Percentiles rank a stretch among this genome's conserved stretches.
These are phyloP conservation scores for Hipposideros armiger DNA, from an alignment of 2,113 vertebrate species.

Conservation along the genomic window DNA sequence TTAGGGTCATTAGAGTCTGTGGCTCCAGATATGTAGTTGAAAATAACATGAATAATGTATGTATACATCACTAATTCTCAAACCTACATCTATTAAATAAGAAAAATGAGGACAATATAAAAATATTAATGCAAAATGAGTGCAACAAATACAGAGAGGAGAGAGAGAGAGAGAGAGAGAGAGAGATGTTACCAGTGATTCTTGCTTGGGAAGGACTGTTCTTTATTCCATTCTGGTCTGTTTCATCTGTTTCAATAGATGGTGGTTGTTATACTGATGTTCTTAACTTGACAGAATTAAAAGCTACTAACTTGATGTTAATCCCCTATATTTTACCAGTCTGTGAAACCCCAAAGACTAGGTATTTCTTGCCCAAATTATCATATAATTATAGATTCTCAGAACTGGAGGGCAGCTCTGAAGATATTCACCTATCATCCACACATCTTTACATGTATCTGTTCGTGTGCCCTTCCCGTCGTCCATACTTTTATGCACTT, in stretches of 20 bases:
- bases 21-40: not conserved
- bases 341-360: not conserved
- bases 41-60: not conserved
- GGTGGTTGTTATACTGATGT: not conserved
- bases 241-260: conserved; percentile 3
- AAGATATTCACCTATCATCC: not conserved
- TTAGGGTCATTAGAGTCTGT: not conserved
- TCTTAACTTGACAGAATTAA: conserved; percentile 16
- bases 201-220: not conserved
- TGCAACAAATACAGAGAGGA: not conserved
- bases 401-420: not conserved
- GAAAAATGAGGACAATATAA: not conserved
- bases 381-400: not conserved
- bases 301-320: conserved; percentile 18
- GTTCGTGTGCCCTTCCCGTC: not conserved
- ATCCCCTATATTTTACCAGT: not conserved
- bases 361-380: not conserved
- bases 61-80: not conserved
- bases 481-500: not conserved
- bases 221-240: not conserved
- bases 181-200: not conserved
- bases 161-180: not conserved
- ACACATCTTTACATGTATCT: not conserved
- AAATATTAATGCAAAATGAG: not conserved
- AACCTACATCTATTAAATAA: not conserved